Base-by-base conservation (phyloP, 2,888 invertebrate species). In the Taphrorychus bicolor region DNA sequence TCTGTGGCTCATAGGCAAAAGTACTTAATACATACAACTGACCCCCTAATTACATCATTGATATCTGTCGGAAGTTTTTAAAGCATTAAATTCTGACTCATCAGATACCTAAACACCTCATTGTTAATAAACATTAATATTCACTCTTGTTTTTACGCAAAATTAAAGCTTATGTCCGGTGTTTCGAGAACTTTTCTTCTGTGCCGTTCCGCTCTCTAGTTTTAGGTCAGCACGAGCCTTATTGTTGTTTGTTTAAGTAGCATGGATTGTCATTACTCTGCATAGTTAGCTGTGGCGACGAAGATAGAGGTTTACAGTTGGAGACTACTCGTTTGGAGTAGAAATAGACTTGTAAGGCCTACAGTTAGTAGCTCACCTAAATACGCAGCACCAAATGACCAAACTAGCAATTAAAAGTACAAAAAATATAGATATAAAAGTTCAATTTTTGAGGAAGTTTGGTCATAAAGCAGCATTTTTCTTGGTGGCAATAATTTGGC, bases 171-270 rank as follows among this genome's bases (percentile, higher is more conserved):
- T 56, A 56, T 68, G 59, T 69, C 69, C 69, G 69, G 21, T 65
- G 54, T 69, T 69, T 64, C 60, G 60, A 64, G 57, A 73, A 71
- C 70, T 72, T 72, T 74, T 75, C 73, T 72, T 73, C 67, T 58
- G 40, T 52, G 59, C 52, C 63, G 74, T 76, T 74, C 72, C 72
- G 70, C 49, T 74, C 71, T 73, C 48, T 75, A 76, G 76, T 77
- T 79, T 68, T 74, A 71, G 79, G 79, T 78, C 78, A 77, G 73
- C 74, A 76, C 76, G 77, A 73, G 72, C 72, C 63, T 64, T 62
- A 48, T 54, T 56, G 53, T 60, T 60, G 32, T 19, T 60, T 60
- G 14, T 32, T 22, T 14, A 32, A 59, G 24, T 59, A 18, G 32
- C 59, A 23, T 23, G 18, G 9, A 18, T 54, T 17, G 54, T 32